These are phyloP conservation scores for Creontiades dilutus DNA, from an alignment of 2,888 invertebrate species.

Conservation along the genomic window DNA sequence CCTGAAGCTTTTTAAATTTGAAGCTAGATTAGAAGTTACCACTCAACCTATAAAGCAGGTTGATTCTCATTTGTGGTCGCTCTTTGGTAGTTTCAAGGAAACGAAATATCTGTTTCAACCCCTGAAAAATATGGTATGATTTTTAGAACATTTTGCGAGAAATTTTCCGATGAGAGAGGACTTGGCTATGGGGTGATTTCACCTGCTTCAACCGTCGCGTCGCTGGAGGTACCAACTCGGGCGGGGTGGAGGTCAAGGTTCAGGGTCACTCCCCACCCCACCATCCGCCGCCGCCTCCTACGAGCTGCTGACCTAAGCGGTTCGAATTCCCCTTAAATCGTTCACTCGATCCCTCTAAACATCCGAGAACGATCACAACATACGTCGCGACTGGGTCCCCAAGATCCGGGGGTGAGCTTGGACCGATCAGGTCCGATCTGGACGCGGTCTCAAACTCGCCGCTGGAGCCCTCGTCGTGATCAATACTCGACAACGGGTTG, in stretches of 20 bases:
- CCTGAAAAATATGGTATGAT: too few relatives aligned
- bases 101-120: too few relatives aligned
- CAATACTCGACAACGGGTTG: slow-evolving; percentile 37
- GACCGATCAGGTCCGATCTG: neutral
- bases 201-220: neutral
- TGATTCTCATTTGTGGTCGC: too few relatives aligned
- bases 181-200: too few relatives aligned
- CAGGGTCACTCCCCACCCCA: neutral
- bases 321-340: too few relatives aligned
- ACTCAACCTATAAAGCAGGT: too few relatives aligned
- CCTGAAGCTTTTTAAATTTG: too few relatives aligned
- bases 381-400: too few relatives aligned
- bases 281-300: neutral
- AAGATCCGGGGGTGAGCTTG: neutral
- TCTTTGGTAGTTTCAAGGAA: too few relatives aligned
- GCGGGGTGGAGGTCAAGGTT: neutral
- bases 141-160: neutral
- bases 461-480: neutral
- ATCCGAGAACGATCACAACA: neutral
- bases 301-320: too few relatives aligned
- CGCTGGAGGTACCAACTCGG: neutral
- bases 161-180: neutral
- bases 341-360: neutral
- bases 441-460: neutral
- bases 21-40: too few relatives aligned